Conservation (phyloP, 2,797 vertebrate genomes). For the Loris lydekkerianus region DNA sequence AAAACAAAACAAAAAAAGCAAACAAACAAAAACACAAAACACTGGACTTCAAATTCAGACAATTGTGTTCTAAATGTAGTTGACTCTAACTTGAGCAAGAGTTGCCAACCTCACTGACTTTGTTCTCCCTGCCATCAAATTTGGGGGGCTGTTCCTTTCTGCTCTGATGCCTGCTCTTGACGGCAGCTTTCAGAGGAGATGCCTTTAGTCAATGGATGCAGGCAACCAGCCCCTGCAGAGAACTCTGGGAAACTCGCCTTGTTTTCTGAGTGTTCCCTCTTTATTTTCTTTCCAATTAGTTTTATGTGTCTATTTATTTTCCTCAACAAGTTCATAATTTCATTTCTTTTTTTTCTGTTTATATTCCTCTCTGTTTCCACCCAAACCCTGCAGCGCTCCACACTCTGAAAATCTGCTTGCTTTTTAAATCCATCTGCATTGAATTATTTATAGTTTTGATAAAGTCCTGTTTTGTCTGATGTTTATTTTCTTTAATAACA, state of each 20-base stretch:
- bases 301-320: conserved; percentile 82
- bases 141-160: neutral
- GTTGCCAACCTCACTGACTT: neutral
- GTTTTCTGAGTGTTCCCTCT: neutral
- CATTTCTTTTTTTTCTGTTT: conserved; percentile 77
- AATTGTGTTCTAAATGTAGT: neutral
- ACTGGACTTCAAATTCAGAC: neutral
- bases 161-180: accelerated
- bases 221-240: neutral
- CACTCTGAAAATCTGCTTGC: conserved; percentile 84
- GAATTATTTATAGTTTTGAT: conserved; percentile 90
- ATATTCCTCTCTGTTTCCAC: conserved; percentile 75
- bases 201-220: neutral
- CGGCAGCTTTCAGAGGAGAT: neutral
- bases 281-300: conserved; percentile 77
- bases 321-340: conserved; percentile 77
- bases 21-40: too few species aligned
- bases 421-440: conserved; percentile 89
- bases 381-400: conserved; percentile 76
- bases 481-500: conserved; percentile 90
- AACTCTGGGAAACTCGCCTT: conserved; percentile 61
- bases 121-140: neutral
- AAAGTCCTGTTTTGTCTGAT: conserved; percentile 87
- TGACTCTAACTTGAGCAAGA: neutral
- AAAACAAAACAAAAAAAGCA: neutral